A percentile compares a stretch with the other conserved stretches of the same genome.
Evolutionary conservation across 23 tunicate species (phyloP).

Genomic region (Trididemnum miniatum): DNA sequence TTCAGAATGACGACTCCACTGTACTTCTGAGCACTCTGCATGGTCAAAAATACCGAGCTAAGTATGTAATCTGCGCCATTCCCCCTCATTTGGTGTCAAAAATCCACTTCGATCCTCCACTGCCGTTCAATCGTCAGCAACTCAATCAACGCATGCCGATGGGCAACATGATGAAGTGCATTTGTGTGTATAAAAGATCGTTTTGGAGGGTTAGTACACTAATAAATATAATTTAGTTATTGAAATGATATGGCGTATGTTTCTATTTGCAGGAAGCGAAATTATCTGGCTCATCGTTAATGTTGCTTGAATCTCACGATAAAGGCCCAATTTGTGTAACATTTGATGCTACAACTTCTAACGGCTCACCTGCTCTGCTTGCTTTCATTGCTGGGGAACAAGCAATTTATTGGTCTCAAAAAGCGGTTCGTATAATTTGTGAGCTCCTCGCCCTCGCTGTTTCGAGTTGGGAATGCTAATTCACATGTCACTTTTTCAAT

Average conservation of each 20-base stretch:
- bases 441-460: too few relatives aligned
- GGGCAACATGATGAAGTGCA: constrained; percentile 77
- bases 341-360: constrained; percentile 72
- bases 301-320: background rate
- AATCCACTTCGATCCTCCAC: constrained; percentile 61
- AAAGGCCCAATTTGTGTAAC: constrained; percentile 51
- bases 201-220: constrained; percentile 79
- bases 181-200: constrained; percentile 44
- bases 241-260: background rate
- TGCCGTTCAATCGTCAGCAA: constrained; percentile 52
- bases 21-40: constrained; percentile 38
- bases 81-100: constrained; percentile 73
- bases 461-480: too few relatives aligned
- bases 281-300: constrained; percentile 49
- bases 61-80: constrained; percentile 51
- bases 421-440: too few relatives aligned
- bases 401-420: constrained; percentile 70
- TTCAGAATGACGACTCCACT: constrained; percentile 26
- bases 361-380: constrained; percentile 80
- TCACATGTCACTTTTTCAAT: too few relatives aligned
- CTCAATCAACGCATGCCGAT: constrained; percentile 56
- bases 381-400: constrained; percentile 88
- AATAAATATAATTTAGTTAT: too few relatives aligned
- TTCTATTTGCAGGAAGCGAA: background rate
- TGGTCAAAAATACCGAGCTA: constrained; percentile 38